Conservation (phyloP, 2,888 invertebrate species). For the Epinotia bilunana region DNA sequence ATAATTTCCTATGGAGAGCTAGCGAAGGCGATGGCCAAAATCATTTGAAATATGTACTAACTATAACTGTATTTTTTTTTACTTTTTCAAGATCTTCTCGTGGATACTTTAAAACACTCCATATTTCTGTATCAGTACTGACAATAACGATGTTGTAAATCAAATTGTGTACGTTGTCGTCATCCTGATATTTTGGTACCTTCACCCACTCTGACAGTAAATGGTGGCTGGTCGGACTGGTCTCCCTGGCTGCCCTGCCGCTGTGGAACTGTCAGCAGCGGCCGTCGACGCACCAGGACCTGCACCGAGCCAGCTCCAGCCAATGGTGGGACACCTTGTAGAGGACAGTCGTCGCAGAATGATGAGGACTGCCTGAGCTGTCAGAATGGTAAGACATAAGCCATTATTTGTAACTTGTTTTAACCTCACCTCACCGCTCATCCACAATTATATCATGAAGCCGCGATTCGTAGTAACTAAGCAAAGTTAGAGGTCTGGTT, state of each 20-base stretch:
- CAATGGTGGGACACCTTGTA: slow-evolving; percentile 95
- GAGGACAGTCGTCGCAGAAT: slow-evolving; percentile 91
- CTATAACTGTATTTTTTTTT: not conserved
- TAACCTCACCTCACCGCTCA: too few species aligned
- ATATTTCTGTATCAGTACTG: not conserved
- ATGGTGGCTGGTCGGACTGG: slow-evolving; percentile 98
- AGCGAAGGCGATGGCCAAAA: not conserved
- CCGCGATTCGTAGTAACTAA: too few species aligned
- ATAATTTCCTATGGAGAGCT: not conserved
- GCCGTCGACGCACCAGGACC: slow-evolving; percentile 90
- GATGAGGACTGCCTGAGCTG: slow-evolving; percentile 91
- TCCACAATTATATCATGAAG: too few species aligned
- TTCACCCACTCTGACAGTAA: slow-evolving; percentile 86
- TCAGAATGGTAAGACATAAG: slow-evolving; percentile 75
- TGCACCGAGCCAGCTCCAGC: slow-evolving; percentile 95
- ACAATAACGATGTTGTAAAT: not conserved
- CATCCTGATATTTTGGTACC: not conserved
- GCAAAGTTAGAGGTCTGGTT: too few species aligned
- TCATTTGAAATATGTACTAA: not conserved
- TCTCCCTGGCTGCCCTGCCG: slow-evolving; percentile 94
- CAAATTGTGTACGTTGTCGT: not conserved
- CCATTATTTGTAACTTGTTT: too few species aligned
- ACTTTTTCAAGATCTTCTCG: not conserved
- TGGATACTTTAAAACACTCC: not conserved
- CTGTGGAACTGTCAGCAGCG: slow-evolving; percentile 88